Conservation (phyloP, 2,113 vertebrate genomes). For the Sapajus apella region DNA sequence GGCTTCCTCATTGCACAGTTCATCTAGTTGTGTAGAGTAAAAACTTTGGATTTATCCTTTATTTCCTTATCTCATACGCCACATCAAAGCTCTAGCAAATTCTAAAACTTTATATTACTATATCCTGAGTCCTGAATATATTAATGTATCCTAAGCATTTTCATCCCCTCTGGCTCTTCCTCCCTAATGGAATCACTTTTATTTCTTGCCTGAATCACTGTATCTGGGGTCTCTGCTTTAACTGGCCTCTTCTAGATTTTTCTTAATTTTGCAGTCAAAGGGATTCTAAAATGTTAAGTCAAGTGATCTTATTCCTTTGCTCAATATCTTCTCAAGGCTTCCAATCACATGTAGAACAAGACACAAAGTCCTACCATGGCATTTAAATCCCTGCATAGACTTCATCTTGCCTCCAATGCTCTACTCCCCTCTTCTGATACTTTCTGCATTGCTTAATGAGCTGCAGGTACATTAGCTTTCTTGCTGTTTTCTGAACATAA, state of each 20-base stretch:
- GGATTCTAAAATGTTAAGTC: not conserved
- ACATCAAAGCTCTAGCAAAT: not conserved
- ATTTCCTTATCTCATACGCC: not conserved
- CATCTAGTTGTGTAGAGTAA: not conserved
- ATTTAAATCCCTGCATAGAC: not conserved
- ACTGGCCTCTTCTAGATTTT: not conserved
- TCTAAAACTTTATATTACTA: not conserved
- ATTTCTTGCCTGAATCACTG: not conserved
- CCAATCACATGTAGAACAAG: not conserved
- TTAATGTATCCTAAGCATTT: not conserved
- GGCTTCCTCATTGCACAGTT: not conserved
- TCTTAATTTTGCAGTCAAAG: not conserved
- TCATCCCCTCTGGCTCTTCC: not conserved
- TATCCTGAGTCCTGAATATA: not conserved
- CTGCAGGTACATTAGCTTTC: not conserved
- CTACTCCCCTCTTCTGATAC: not conserved
- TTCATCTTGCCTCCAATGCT: not conserved
- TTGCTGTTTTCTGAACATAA: too few species aligned
- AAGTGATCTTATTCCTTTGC: not conserved
- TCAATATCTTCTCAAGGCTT: not conserved
- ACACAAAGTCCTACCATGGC: not conserved
- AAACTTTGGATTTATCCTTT: not conserved
- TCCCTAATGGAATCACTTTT: not conserved
- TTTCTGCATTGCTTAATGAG: not conserved
- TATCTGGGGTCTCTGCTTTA: not conserved